These are phyloP conservation scores for Amniataba percoides DNA, from an alignment of 2,797 vertebrate species.

Conservation along the genomic window DNA sequence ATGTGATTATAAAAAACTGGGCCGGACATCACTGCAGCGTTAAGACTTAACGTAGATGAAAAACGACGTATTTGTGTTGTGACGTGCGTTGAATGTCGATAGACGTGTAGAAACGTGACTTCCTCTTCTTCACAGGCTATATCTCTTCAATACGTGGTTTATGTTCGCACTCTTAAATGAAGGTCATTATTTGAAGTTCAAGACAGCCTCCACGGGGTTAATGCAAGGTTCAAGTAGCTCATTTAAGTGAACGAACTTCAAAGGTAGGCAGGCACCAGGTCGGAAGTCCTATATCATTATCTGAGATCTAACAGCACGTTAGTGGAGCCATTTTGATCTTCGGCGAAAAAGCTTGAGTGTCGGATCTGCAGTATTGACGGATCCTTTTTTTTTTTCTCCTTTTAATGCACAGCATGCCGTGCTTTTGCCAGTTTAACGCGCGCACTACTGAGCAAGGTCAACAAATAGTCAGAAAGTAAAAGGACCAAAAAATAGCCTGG, in stretches of 20 bases:
- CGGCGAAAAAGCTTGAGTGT: constrained; percentile 23
- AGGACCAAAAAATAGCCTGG: constrained; percentile 46
- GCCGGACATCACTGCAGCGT: background rate
- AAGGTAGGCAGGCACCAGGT: constrained; percentile 35
- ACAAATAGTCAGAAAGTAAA: constrained; percentile 42
- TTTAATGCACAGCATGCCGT: constrained; percentile 45
- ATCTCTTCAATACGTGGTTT: constrained; percentile 13
- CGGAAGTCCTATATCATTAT: constrained; percentile 56
- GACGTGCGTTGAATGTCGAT: background rate
- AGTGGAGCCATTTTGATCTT: constrained; percentile 59
- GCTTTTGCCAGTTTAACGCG: constrained; percentile 52
- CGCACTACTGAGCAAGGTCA: constrained; percentile 30
- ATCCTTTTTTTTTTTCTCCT: constrained; percentile 23
- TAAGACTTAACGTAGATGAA: background rate
- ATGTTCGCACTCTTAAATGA: constrained; percentile 23
- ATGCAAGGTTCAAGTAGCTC: constrained; percentile 50
- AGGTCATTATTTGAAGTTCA: constrained; percentile 47
- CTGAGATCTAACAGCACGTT: constrained; percentile 40
- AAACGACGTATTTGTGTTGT: background rate
- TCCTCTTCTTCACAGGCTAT: background rate
- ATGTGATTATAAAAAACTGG: constrained; percentile 13
- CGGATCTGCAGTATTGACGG: constrained; percentile 31
- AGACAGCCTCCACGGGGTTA: constrained; percentile 40
- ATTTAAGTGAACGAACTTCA: constrained; percentile 57
- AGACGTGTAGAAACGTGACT: background rate